Evolutionary conservation across 2,888 invertebrate genomes (phyloP).

Genomic region (Drosophila imparisetae): DNA sequence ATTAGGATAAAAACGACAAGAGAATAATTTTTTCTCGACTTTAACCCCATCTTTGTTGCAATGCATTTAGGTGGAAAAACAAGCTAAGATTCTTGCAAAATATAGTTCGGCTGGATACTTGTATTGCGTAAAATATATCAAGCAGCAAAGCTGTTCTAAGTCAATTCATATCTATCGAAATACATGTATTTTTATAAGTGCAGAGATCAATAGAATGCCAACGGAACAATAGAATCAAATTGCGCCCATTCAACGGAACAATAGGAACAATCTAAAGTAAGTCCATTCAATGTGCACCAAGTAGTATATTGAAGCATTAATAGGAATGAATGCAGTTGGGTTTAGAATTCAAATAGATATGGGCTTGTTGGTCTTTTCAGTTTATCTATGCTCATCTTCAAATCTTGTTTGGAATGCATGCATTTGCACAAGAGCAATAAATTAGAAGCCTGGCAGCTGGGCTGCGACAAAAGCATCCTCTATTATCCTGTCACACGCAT

Average conservation of each 20-base stretch:
- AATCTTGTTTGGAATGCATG: conserved; percentile 48
- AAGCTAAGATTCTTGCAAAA: background rate
- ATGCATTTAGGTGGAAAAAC: background rate
- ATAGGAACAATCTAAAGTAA: background rate
- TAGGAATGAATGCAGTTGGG: conserved; percentile 1
- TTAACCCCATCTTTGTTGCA: background rate
- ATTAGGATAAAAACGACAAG: background rate
- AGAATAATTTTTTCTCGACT: background rate
- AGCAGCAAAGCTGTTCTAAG: background rate
- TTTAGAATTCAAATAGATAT: background rate
- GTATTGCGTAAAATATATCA: background rate
- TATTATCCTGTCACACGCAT: conserved; percentile 69
- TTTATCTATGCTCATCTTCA: conserved; percentile 40
- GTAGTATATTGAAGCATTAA: background rate
- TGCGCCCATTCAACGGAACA: background rate
- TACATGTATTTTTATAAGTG: background rate
- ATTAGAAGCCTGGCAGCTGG: conserved; percentile 25
- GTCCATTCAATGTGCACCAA: background rate
- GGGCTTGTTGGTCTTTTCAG: conserved; percentile 1
- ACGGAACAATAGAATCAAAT: background rate
- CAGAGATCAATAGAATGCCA: background rate
- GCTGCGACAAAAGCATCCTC: conserved; percentile 62
- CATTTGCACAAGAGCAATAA: conserved; percentile 43
- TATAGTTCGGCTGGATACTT: background rate
- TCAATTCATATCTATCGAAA: background rate